Conservation (phyloP, 2,113 vertebrate genomes). For the Proterorhinus semilunaris region DNA sequence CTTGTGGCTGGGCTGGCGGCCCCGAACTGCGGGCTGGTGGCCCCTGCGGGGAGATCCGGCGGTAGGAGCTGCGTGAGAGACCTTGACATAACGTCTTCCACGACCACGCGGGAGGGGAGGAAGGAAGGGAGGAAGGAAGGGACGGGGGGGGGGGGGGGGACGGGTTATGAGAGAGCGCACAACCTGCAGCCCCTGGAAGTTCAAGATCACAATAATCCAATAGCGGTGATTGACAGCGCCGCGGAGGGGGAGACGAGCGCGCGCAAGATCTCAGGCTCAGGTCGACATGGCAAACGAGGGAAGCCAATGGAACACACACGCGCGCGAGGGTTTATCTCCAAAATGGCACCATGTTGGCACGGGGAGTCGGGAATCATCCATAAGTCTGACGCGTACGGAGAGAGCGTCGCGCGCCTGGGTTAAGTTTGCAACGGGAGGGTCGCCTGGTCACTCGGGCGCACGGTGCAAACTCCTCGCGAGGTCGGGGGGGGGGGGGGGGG, state of each 20-base stretch:
- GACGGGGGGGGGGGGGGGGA: neutral
- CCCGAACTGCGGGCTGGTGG: constrained; percentile 76
- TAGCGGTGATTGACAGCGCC: constrained; percentile 36
- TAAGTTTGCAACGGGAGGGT: constrained; percentile 12
- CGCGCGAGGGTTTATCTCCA: constrained; percentile 43
- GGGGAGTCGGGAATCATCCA: constrained; percentile 45
- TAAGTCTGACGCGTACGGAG: neutral
- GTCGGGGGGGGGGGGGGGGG: too few species aligned
- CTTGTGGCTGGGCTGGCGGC: constrained; percentile 61
- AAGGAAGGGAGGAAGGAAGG: neutral
- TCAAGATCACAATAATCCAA: constrained; percentile 66
- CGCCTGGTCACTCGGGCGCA: neutral
- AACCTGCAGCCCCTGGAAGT: constrained; percentile 32
- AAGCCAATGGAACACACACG: constrained; percentile 33
- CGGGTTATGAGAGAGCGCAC: neutral
- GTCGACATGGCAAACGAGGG: constrained; percentile 18
- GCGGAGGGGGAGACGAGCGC: constrained; percentile 28
- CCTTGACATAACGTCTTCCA: constrained; percentile 74
- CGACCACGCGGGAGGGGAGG: neutral
- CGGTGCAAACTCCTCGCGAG: constrained; percentile 1
- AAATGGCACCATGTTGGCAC: constrained; percentile 51
- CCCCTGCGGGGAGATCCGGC: constrained; percentile 75
- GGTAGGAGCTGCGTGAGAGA: constrained; percentile 76
- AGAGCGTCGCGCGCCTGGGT: neutral
- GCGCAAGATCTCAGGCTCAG: constrained; percentile 42